Conservation (phyloP, 2,797 vertebrate species). For the Chanos chanos region DNA sequence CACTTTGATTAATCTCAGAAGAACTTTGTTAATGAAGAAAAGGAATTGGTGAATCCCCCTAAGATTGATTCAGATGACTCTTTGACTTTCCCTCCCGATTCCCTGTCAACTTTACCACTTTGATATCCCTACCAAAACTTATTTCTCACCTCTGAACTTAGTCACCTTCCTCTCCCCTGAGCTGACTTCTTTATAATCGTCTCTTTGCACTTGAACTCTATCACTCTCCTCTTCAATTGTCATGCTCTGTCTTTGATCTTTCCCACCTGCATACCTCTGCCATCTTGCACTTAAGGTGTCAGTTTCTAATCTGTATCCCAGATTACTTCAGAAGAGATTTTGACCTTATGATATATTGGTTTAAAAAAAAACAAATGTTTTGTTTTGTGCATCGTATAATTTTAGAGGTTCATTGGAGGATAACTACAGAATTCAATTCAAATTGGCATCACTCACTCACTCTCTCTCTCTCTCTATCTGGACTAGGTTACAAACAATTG, state of each 20-base stretch:
- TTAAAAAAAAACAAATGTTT: constrained; percentile 11
- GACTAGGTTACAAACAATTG: no score
- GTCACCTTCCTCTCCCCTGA: constrained; percentile 29
- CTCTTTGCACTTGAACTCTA: constrained; percentile 24
- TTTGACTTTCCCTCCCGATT: constrained; percentile 25
- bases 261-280: constrained; percentile 4
- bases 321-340: constrained; percentile 20
- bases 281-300: constrained; percentile 40
- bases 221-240: constrained; percentile 27
- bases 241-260: constrained; percentile 36
- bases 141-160: constrained; percentile 53
- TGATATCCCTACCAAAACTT: constrained; percentile 51
- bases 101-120: constrained; percentile 48
- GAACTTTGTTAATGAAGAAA: neutral
- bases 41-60: constrained; percentile 36
- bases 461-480: neutral
- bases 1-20: constrained; percentile 11
- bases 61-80: constrained; percentile 18
- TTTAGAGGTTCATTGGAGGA: constrained; percentile 5
- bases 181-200: constrained; percentile 51
- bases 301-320: constrained; percentile 36
- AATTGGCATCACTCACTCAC: neutral
- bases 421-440: neutral
- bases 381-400: constrained; percentile 14
- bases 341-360: constrained; percentile 8